Conservation (phyloP, 2,113 vertebrate genomes). For the Nycticryphes semicollaris region DNA sequence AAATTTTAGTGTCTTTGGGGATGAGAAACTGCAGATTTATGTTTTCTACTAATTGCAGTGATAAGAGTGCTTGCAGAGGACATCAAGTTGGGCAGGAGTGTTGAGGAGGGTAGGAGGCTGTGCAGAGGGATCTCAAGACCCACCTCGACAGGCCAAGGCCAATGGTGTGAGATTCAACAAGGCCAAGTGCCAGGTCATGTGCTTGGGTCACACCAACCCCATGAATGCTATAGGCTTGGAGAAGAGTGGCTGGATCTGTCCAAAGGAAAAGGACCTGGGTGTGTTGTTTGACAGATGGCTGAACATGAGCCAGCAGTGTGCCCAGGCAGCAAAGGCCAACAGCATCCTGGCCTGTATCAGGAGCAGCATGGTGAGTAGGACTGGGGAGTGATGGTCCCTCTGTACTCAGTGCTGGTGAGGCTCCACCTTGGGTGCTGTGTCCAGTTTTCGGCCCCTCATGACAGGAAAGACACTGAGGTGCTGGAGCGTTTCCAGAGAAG, state of each 20-base stretch:
- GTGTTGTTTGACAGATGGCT: neutral
- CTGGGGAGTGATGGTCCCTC: accelerated
- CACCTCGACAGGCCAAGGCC: neutral
- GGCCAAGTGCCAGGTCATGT: neutral
- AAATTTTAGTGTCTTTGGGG: neutral
- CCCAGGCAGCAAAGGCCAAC: neutral
- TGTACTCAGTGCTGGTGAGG: neutral
- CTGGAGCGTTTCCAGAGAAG: neutral
- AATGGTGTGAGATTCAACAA: neutral
- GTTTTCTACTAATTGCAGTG: neutral
- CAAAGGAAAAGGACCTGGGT: accelerated
- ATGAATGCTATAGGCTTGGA: accelerated
- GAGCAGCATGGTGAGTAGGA: neutral
- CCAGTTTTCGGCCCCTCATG: neutral
- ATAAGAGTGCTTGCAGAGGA: neutral
- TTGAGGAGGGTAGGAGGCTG: neutral
- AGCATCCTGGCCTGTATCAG: neutral
- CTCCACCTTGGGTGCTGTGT: neutral
- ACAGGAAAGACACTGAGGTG: neutral
- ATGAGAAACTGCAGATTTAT: neutral
- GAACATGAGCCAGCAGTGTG: neutral
- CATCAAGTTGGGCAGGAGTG: neutral
- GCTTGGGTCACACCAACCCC: neutral
- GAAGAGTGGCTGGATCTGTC: neutral
- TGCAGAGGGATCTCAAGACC: neutral